Base-by-base conservation (phyloP, 2,888 invertebrate species). In the Dasysyrphus tricinctus region DNA sequence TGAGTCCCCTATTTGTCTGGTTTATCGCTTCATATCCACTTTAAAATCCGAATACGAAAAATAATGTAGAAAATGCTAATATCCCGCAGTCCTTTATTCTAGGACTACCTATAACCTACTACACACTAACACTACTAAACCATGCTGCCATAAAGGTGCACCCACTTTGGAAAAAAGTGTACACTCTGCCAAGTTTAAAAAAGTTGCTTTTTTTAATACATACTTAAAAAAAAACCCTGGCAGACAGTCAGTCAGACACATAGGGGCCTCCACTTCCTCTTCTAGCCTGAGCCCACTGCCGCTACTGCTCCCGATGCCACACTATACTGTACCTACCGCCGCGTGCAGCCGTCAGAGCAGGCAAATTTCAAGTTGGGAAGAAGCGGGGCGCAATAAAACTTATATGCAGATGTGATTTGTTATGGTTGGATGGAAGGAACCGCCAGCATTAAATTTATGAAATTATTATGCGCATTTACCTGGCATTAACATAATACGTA, bases 381-480 rank as follows among this genome's bases (percentile, higher is more conserved):
- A 37, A 72, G 81, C 63, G 74, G 86, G 63, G 86, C 78, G 86
- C 86, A 86, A 86, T 86, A 86, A 86, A 86, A 86, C 86, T 86
- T 86, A 86, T 86, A 86, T 86, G 82, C 86, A 86, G 86, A 88
- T 88, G 86, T 81, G 88, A 88, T 88, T 88, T 88, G 86, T 86
- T 88, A 88, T 80, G 86, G 88, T 88, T 80, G 79, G 86, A 73
- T 82, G 88, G 82, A 82, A 82, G 84, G 79, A 86, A 88, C 85
- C 86, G 63, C 86, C 78, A 74, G 81, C 88, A 86, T 87, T 88
- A 87, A 88, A 88, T 88, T 88, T 88, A 88, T 88, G 88, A 88
- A 86, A 88, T 88, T 88, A 88, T 88, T 88, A 88, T 88, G 88
- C 86, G 86, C 88, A 86, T 88, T 88, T 88, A 81, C 82, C 82